Base-by-base conservation (phyloP, 2,113 vertebrate genomes). In the Heloderma charlesbogerti region DNA sequence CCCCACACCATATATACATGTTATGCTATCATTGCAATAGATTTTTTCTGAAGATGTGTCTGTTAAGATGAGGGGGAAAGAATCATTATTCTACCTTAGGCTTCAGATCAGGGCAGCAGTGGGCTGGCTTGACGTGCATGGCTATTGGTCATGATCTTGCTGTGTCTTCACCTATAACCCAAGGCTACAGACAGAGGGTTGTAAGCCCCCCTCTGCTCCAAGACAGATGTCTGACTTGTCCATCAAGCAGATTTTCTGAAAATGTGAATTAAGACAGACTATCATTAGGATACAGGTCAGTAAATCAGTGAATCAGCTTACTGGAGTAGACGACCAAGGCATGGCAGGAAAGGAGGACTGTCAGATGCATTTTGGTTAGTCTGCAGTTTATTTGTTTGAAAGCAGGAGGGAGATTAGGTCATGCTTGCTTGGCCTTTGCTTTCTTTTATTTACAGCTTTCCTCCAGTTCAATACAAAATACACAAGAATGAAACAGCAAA, bases 111-210 rank as follows among this genome's bases (percentile, higher is more conserved):
- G 86, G 90, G 80, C 90, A 91, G 69, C 18, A 25, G 37, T 34
- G 37, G 78, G 25, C 40, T 43, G 54, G 66, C 80, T 84, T 88
- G 34, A 88, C 71, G 43, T 87, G 78, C 37, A 57, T 78, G 71
- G 69, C 43, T 10, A 91, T 88, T 60, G 31, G 45, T 77, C 57
- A 77, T 18, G 27, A 72, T 88, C 71, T 43, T 88, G 69, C 60
- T 88, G 80, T 67, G 43, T 91, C 69, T 88, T 88, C 90, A 88
- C 71, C 86, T 75, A 91, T 75, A 88, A 91, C 69, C 86, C 77
- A 84, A 88, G 86, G 79, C 80, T 67, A 88, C 80, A 84, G 86
- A 84, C 71, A 91, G 80, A 69, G 57, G 57, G n/a, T 84, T 88
- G 86, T 40, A 67, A 66, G 57, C 51, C 10, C 40, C 15, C 4